These are phyloP conservation scores for Amblyornis subalaris DNA, from an alignment of 2,113 vertebrate species.

Conservation along the genomic window DNA sequence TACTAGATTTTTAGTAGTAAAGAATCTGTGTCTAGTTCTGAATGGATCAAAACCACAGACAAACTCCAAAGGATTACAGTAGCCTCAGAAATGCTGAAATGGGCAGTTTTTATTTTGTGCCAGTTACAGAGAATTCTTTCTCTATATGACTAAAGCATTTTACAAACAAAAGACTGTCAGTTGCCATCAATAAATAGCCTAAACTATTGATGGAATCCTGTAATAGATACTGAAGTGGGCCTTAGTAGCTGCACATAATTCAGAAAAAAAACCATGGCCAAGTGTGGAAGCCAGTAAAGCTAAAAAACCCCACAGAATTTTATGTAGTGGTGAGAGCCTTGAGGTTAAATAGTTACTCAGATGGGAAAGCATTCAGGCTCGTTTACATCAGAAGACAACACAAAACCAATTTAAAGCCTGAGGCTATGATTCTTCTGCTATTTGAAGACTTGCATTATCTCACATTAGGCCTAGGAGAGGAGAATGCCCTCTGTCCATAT, in stretches of 20 bases:
- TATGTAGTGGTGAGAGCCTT: background rate
- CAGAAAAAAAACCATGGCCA: background rate
- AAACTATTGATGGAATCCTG: background rate
- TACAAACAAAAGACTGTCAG: background rate
- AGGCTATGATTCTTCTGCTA: background rate
- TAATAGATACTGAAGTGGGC: background rate
- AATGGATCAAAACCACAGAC: background rate
- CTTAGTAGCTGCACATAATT: background rate
- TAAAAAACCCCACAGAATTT: background rate
- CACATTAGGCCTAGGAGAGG: background rate
- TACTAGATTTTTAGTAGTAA: background rate
- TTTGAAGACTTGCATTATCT: background rate
- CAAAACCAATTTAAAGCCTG: background rate
- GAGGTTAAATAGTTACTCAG: constrained; percentile 1
- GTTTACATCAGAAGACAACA: background rate
- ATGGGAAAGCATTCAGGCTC: background rate
- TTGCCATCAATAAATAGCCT: background rate
- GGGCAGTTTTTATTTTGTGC: background rate
- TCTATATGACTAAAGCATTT: background rate
- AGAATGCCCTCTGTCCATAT: background rate
- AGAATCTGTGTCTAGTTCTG: background rate
- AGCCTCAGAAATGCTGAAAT: background rate
- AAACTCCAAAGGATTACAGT: background rate
- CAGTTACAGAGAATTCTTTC: background rate
- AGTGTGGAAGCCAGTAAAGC: background rate